Base-by-base conservation (phyloP, 92 coral and sea anemone species). In the Pocillopora meandrina region DNA sequence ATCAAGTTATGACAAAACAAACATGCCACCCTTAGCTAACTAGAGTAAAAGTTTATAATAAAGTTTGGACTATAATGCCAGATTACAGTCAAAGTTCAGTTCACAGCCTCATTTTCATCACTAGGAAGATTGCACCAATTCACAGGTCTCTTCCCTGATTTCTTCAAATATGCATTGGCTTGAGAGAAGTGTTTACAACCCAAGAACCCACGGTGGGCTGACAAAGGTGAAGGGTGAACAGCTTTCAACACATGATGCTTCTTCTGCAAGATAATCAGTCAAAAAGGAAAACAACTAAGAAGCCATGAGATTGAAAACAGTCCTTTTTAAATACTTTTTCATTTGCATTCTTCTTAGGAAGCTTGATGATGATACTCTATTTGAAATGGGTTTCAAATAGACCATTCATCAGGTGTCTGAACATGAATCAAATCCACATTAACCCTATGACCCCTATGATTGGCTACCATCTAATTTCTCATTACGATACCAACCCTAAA, bases 181-280 rank as follows among this genome's bases (percentile, higher is more conserved):
- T 95, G 89, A 42, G 97, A 95, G 86, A 97, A 97, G 82, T 97
- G 99, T 71, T 91, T 95, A 82, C 99, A 97, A 49, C 97, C 97
- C 70, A 97, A 57, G 76, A 94, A 97, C 64, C 99, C 99, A 61
- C 97, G 90, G 82, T 95, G 96, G n/a, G 99, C 99, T 33, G 99
- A 97, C 85, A 97, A 83, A 10, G 99, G 99, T 10, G 99, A 97
- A 9, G 99, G 99, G 69, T 97, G 99, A 13, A 97, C 99, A 18
- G 99, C 89, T 68, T 97, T 97, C 19, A 97, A 84, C 19, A 97
- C 93, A 75, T 98, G 91, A 83, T 97, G 99, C 86, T 91, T 97
- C 63, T 91, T 95, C 99, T 97, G 85, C 61, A 75, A 42, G 52
- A 42, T 42, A 42, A 7, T 42, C 4, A 42, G 52, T 42, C 0